These are phyloP conservation scores for Philantomba maxwellii DNA, from an alignment of 2,113 vertebrate species.

Conservation along the genomic window DNA sequence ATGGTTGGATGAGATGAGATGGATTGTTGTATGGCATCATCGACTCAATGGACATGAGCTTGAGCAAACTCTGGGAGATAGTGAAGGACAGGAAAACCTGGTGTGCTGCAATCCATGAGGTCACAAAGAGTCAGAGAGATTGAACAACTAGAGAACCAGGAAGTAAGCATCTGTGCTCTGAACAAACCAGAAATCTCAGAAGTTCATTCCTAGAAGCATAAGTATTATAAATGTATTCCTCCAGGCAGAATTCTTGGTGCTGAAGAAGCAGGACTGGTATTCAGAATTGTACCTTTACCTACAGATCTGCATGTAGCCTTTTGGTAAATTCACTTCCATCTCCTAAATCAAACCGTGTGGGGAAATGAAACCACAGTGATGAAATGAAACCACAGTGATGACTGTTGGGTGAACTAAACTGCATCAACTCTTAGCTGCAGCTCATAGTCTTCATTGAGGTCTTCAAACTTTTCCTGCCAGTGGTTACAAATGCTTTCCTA, in stretches of 20 bases:
- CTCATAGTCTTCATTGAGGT: neutral
- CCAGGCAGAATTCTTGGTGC: neutral
- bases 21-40: neutral
- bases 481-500: neutral
- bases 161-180: neutral
- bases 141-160: neutral
- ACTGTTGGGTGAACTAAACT: neutral
- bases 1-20: neutral
- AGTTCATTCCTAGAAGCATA: neutral
- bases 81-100: neutral
- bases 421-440: neutral
- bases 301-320: neutral
- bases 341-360: neutral
- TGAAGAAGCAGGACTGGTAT: neutral
- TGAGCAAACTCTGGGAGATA: neutral
- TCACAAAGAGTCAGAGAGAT: neutral
- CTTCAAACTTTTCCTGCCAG: neutral
- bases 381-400: neutral
- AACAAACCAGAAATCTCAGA: neutral
- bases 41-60: neutral
- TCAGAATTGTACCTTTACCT: neutral
- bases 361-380: neutral
- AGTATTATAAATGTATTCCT: neutral
- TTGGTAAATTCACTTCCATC: neutral
- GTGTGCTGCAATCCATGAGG: neutral